A percentile compares a stretch with the other conserved stretches of the same genome.
phyloP scores from a whole-genome alignment of 2,797 vertebrate genomes.

The Rachycentron canadum region DNA sequence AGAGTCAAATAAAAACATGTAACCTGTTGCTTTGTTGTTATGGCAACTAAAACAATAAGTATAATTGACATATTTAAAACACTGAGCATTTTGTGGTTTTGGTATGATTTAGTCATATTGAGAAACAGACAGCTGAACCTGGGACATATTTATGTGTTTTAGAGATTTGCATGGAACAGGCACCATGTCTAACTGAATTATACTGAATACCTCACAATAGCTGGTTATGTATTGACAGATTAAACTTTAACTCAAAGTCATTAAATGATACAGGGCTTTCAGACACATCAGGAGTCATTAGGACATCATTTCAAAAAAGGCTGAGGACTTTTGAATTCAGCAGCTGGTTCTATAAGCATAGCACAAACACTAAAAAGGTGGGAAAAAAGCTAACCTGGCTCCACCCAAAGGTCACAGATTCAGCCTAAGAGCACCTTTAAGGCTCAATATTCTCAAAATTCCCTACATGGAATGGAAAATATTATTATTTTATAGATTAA shows the following conservation, averaged over 20 bases:
- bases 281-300: no score
- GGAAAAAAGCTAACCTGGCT: not conserved
- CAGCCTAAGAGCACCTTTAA: not conserved
- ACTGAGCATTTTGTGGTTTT: not conserved
- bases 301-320: not conserved
- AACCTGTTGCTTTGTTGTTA: not conserved
- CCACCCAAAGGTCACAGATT: not conserved
- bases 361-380: not conserved
- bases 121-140: not conserved
- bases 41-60: not conserved
- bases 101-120: not conserved
- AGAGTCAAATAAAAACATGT: not conserved
- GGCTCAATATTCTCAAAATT: not conserved
- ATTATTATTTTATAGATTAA: no score
- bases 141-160: not conserved
- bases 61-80: not conserved
- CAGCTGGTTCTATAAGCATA: not conserved
- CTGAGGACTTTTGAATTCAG: not conserved
- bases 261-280: not conserved
- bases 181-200: not conserved
- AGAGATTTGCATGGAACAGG: not conserved
- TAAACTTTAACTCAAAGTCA: not conserved
- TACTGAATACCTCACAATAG: not conserved
- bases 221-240: not conserved
- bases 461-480: not conserved